Evolutionary conservation across 2,888 invertebrate genomes (phyloP).

Genomic region (Hyposoter dolosus): DNA sequence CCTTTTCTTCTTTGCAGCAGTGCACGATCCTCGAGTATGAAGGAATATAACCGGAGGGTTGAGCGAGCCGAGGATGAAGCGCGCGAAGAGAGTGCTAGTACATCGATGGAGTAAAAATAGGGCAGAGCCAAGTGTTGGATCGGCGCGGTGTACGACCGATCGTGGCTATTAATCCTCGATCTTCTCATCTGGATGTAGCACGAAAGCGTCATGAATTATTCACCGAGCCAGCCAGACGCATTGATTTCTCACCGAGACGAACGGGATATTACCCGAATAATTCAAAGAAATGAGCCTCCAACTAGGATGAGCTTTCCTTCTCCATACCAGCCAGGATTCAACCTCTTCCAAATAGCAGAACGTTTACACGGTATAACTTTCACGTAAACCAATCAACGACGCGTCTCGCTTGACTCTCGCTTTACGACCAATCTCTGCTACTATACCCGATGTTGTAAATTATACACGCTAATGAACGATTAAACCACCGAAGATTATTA

Average conservation of each 20-base stretch:
- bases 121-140: slow-evolving; percentile 56
- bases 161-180: slow-evolving; percentile 74
- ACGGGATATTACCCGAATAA: slow-evolving; percentile 83
- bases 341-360: not conserved
- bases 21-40: not conserved
- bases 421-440: not conserved
- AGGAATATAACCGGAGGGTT: not conserved
- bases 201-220: slow-evolving; percentile 80
- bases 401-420: not conserved
- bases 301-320: slow-evolving; percentile 35
- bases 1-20: not conserved
- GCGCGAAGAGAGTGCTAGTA: slow-evolving; percentile 1
- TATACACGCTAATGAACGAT: slow-evolving; percentile 8
- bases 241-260: slow-evolving; percentile 81
- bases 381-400: slow-evolving; percentile 3
- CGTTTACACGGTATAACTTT: slow-evolving; percentile 3
- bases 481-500: slow-evolving; percentile 1
- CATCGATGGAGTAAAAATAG: slow-evolving; percentile 45
- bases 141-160: slow-evolving; percentile 48
- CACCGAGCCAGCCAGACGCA: slow-evolving; percentile 78
- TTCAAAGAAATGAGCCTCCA: slow-evolving; percentile 82
- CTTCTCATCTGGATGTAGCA: slow-evolving; percentile 76
- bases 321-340: not conserved
- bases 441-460: not conserved
- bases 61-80: not conserved